A percentile compares a stretch with the other conserved stretches of the same genome.
Conservation (phyloP, 2,888 invertebrate genomes). For the Esperia sulphurella region DNA sequence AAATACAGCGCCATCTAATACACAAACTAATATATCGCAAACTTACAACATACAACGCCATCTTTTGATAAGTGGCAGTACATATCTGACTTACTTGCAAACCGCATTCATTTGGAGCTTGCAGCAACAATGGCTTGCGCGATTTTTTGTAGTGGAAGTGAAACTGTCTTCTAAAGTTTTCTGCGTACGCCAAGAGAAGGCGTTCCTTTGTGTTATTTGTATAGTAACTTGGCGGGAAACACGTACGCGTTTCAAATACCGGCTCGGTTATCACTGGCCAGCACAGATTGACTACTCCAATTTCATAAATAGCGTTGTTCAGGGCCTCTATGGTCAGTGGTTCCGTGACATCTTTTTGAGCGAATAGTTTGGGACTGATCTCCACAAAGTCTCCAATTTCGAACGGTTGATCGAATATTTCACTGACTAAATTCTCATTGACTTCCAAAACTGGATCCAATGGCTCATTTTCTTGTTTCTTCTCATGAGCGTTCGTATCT, state of each 20-base stretch:
- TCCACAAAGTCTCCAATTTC: slow-evolving; percentile 53
- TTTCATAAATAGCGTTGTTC: slow-evolving; percentile 78
- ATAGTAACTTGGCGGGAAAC: slow-evolving; percentile 83
- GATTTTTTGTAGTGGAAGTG: slow-evolving; percentile 70
- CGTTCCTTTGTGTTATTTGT: slow-evolving; percentile 85
- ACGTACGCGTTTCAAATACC: slow-evolving; percentile 76
- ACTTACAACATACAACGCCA: background rate
- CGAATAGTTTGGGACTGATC: slow-evolving; percentile 57
- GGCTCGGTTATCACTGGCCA: slow-evolving; percentile 81
- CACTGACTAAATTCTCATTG: slow-evolving; percentile 51
- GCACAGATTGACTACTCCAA: slow-evolving; percentile 81
- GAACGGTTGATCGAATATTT: slow-evolving; percentile 45
- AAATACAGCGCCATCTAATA: slow-evolving; percentile 25
- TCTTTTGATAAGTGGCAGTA: slow-evolving; percentile 1
- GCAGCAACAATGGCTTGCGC: slow-evolving; percentile 83
- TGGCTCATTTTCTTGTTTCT: background rate
- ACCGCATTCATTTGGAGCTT: slow-evolving; percentile 87
- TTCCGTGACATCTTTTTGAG: slow-evolving; percentile 46
- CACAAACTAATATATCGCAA: slow-evolving; percentile 9
- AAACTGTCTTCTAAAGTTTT: slow-evolving; percentile 88
- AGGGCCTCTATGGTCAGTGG: slow-evolving; percentile 73
- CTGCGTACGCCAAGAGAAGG: slow-evolving; percentile 84
- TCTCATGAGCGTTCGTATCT: background rate
- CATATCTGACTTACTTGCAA: slow-evolving; percentile 78
- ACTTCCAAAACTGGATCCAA: slow-evolving; percentile 62